A percentile compares a stretch with the other conserved stretches of the same genome.
Evolutionary conservation across 2,113 vertebrate genomes (phyloP).

Genomic region (Gasterosteus aculeatus): DNA sequence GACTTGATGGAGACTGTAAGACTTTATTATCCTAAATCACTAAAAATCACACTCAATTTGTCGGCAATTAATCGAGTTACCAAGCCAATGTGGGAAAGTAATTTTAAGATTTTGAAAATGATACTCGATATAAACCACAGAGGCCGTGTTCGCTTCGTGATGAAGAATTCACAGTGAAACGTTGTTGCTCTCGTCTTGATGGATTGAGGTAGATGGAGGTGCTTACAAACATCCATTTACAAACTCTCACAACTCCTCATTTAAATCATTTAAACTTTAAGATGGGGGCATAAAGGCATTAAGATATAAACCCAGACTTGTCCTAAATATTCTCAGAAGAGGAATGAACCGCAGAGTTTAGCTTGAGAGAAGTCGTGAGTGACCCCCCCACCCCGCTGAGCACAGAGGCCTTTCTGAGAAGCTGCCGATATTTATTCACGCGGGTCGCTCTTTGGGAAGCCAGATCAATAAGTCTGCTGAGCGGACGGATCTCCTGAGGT

Average conservation of each 20-base stretch:
- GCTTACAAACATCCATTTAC: too few species aligned
- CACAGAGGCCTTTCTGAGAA: constrained; percentile 50
- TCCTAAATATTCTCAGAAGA: background rate
- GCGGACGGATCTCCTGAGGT: constrained; percentile 49
- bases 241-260: too few species aligned
- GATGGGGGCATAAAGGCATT: background rate
- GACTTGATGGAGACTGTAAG: background rate
- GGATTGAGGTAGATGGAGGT: background rate
- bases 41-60: background rate
- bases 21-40: background rate
- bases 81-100: background rate
- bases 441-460: constrained; percentile 57
- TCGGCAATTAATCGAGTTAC: background rate
- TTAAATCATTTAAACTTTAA: too few species aligned
- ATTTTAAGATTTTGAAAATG: background rate
- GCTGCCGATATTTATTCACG: constrained; percentile 47
- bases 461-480: constrained; percentile 67
- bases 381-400: constrained; percentile 7
- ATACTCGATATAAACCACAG: background rate
- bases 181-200: background rate
- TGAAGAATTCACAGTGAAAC: background rate
- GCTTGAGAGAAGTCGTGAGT: too few species aligned
- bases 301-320: background rate
- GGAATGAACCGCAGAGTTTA: too few species aligned
- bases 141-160: background rate